Evolutionary conservation across 1,140 invertebrate species (phyloP).

Genomic region (fruit fly (Drosophila melanogaster)): DNA sequence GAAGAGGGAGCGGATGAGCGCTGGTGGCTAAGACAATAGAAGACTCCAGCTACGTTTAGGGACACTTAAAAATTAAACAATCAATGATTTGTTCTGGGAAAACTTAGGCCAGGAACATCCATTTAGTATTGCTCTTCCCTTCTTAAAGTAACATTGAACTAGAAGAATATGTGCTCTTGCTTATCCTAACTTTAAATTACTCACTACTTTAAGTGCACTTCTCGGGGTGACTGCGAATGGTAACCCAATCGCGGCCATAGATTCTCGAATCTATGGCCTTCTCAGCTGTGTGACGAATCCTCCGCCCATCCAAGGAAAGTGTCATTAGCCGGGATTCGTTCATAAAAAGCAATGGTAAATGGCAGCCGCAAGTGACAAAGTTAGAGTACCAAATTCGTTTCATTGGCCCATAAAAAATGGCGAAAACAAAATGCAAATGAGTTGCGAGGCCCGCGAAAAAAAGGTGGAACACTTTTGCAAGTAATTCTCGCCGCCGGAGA

Average conservation of each 20-base stretch:
- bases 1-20: background rate
- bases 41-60: background rate
- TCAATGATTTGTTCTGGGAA: background rate
- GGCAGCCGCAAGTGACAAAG: conserved; percentile 67
- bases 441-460: conserved; percentile 35
- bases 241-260: too few species aligned
- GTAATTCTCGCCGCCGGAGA: conserved; percentile 51
- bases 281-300: conserved; percentile 65
- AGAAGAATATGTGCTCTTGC: background rate
- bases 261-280: conserved; percentile 29
- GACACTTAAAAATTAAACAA: background rate
- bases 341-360: conserved; percentile 63
- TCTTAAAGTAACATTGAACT: background rate
- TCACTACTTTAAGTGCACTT: background rate
- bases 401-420: conserved; percentile 71
- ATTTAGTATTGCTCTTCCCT: too few species aligned
- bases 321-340: conserved; percentile 73
- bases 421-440: conserved; percentile 76
- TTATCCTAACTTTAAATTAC: background rate
- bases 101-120: background rate
- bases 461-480: conserved; percentile 72
- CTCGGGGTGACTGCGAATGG: conserved; percentile 9
- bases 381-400: conserved; percentile 70
- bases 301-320: conserved; percentile 2
- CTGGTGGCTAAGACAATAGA: conserved; percentile 29